phyloP scores from a whole-genome alignment of 1,140 invertebrate species.

The Meloidogyne exigua region DNA sequence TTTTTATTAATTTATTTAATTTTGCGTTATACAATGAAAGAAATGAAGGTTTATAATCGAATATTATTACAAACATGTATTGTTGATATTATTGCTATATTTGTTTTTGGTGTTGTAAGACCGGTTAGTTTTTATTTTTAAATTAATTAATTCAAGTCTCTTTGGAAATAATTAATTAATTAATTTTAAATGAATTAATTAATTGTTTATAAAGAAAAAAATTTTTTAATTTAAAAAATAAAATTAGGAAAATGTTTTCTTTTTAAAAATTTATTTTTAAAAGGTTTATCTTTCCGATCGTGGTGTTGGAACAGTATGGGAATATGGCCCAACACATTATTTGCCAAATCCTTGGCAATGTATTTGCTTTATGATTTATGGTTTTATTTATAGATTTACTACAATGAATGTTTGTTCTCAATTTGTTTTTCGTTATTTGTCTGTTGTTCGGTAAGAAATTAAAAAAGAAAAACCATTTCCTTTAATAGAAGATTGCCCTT shows the following conservation, averaged over 20 bases:
- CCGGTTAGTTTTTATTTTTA: not conserved
- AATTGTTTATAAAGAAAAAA: too few relatives aligned
- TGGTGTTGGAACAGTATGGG: constrained; percentile 3
- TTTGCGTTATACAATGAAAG: not conserved
- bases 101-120: not conserved
- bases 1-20: constrained; percentile 6
- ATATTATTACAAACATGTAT: constrained; percentile 9
- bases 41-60: not conserved
- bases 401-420: not conserved
- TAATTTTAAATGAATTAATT: too few relatives aligned
- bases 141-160: too few relatives aligned
- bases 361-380: not conserved
- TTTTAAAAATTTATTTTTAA: not conserved
- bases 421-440: constrained; percentile 1
- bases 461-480: too few relatives aligned
- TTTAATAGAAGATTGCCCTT: too few relatives aligned
- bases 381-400: not conserved
- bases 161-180: too few relatives aligned
- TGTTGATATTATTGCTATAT: not conserved
- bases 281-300: not conserved
- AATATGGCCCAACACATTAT: constrained; percentile 2
- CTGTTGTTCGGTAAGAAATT: not conserved
- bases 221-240: too few relatives aligned
- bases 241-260: too few relatives aligned
- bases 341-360: not conserved